Conservation (phyloP, 2,888 invertebrate genomes). For the Xanthorhoe spadicearia region DNA sequence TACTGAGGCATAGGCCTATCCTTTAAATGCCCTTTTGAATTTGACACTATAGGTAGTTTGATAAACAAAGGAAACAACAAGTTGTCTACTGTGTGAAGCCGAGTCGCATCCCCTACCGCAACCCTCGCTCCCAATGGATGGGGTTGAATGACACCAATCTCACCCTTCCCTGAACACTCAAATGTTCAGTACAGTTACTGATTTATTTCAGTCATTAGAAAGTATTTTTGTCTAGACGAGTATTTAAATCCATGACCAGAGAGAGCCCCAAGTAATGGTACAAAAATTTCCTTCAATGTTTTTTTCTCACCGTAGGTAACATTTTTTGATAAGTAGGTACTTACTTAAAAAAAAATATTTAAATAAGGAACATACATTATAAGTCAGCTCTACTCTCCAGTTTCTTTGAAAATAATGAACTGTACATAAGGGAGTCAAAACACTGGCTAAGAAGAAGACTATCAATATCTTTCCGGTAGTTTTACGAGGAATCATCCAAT, state of each 20-base stretch:
- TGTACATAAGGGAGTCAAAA: too few species aligned
- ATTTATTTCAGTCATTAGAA: constrained; percentile 36
- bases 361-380: too few species aligned
- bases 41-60: constrained; percentile 20
- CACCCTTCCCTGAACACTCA: constrained; percentile 45
- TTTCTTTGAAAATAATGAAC: too few species aligned
- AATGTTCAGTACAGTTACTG: constrained; percentile 16
- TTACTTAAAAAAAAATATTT: too few species aligned
- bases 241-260: neutral
- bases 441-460: neutral
- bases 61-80: constrained; percentile 49
- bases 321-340: too few species aligned
- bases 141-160: constrained; percentile 45
- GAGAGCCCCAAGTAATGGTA: neutral
- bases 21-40: too few species aligned
- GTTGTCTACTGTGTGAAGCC: constrained; percentile 26
- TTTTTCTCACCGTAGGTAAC: too few species aligned
- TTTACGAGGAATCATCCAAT: constrained; percentile 1
- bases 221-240: constrained; percentile 19
- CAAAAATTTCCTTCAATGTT: too few species aligned
- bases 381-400: too few species aligned
- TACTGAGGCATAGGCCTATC: too few species aligned
- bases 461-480: neutral
- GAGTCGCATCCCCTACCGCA: constrained; percentile 41
- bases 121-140: constrained; percentile 51